These are phyloP conservation scores for Florisuga fusca DNA, from an alignment of 2,797 vertebrate genomes.

Conservation along the genomic window DNA sequence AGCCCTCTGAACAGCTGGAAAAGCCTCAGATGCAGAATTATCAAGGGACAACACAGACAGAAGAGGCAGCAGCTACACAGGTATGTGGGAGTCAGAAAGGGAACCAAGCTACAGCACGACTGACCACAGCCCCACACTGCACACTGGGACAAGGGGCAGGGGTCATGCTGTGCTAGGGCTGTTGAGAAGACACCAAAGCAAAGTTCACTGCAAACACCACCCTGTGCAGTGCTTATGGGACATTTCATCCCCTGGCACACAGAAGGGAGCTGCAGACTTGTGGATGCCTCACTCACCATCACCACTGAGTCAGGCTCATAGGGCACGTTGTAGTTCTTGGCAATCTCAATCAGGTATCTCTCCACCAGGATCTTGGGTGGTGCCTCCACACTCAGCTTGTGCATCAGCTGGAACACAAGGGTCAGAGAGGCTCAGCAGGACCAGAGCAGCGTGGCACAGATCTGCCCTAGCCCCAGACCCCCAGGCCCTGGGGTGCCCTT, in stretches of 20 bases:
- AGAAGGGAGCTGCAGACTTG: neutral
- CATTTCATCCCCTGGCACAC: neutral
- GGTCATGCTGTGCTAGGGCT: neutral
- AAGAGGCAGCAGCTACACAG: neutral
- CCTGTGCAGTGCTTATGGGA: neutral
- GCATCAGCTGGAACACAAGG: slow-evolving; percentile 87
- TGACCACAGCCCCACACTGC: neutral
- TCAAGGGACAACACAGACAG: neutral
- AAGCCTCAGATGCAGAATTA: neutral
- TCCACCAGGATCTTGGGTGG: slow-evolving; percentile 98
- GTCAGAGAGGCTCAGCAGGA: neutral
- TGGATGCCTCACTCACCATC: slow-evolving; percentile 84
- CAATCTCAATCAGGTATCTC: slow-evolving; percentile 97
- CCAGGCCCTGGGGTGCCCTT: neutral
- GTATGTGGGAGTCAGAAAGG: neutral
- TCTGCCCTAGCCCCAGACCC: no score
- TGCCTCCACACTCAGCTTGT: slow-evolving; percentile 94
- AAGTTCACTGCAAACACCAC: neutral
- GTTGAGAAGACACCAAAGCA: neutral
- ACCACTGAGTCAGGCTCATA: slow-evolving; percentile 96
- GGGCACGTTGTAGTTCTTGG: slow-evolving; percentile 98
- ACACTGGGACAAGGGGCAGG: neutral
- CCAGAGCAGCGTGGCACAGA: no score
- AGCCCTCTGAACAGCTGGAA: neutral
- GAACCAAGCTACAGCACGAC: neutral